Evolutionary conservation across 1,140 invertebrate species (phyloP).

Genomic region (Philaenus spumarius): DNA sequence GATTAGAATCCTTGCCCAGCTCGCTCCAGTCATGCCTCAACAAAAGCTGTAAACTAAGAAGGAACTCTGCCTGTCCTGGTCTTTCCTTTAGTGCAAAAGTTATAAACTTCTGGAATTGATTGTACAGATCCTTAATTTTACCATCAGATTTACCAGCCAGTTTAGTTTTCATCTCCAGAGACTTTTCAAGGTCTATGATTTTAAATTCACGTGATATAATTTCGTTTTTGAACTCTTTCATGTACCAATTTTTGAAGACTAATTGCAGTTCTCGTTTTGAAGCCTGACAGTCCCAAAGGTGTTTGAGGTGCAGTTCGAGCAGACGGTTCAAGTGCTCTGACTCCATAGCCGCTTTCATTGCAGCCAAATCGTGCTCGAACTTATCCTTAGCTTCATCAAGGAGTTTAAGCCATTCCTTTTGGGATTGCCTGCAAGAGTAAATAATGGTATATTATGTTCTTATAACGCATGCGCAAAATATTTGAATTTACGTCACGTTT

Average conservation of each 20-base stretch:
- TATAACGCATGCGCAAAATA: too few relatives aligned
- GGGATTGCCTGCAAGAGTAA: neutral
- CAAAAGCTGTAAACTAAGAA: conserved; percentile 1
- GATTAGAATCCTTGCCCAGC: too few relatives aligned
- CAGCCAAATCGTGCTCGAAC: neutral
- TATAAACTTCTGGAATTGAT: conserved; percentile 16
- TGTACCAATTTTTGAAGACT: conserved; percentile 1
- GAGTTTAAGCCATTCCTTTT: neutral
- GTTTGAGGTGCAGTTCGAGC: neutral
- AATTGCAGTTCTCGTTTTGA: conserved; percentile 4
- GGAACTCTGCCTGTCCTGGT: conserved; percentile 12
- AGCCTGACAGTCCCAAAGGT: neutral
- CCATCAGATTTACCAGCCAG: neutral
- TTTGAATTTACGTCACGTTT: too few relatives aligned
- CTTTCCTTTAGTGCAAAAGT: conserved; percentile 7
- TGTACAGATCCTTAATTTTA: neutral
- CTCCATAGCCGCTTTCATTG: neutral
- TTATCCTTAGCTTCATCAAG: neutral
- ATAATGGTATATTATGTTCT: neutral
- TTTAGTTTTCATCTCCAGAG: neutral
- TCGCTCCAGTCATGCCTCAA: too few relatives aligned
- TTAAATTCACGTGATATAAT: neutral
- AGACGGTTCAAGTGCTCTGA: conserved; percentile 9
- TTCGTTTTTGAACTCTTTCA: conserved; percentile 3
- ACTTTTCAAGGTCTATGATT: neutral